Evolutionary conservation across 2,113 vertebrate genomes (phyloP).

Genomic region (Dendropsophus ebraccatus): DNA sequence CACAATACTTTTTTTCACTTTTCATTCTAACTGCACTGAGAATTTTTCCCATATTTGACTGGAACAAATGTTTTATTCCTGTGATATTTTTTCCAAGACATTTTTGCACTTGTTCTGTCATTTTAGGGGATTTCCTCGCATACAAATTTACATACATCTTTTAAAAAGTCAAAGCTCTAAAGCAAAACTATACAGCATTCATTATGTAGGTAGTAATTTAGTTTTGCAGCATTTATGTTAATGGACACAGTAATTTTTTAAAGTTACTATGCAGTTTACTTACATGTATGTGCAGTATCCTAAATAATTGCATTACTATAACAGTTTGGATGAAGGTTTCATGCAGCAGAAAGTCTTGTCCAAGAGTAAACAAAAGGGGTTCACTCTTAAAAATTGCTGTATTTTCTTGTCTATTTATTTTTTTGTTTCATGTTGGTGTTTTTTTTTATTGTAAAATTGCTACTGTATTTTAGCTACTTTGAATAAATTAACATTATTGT

Average conservation of each 20-base stretch:
- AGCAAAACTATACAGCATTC: conserved; percentile 13
- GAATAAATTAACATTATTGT: conserved; percentile 85
- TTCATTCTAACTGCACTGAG: neutral
- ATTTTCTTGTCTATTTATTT: conserved; percentile 85
- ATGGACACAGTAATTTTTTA: conserved; percentile 75
- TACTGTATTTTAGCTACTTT: conserved; percentile 73
- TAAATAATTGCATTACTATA: conserved; percentile 60
- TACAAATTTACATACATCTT: conserved; percentile 1
- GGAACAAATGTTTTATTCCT: neutral
- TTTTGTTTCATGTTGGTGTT: conserved; percentile 78
- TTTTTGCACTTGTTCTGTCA: conserved; percentile 44
- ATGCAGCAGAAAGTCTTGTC: conserved; percentile 69
- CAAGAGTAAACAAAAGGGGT: conserved; percentile 72
- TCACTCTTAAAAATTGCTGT: conserved; percentile 77
- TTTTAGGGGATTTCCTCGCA: conserved; percentile 1
- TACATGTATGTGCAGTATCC: conserved; percentile 59
- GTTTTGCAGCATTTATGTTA: conserved; percentile 55
- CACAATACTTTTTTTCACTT: neutral
- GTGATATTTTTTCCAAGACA: conserved; percentile 12
- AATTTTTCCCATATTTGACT: neutral
- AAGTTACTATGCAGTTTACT: conserved; percentile 74
- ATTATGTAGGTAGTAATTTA: neutral
- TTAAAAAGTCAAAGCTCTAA: neutral
- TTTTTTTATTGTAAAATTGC: conserved; percentile 68
- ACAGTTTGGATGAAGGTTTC: conserved; percentile 59